Evolutionary conservation across 2,797 vertebrate genomes (phyloP).

Genomic region (Lycodopsis pacificus): DNA sequence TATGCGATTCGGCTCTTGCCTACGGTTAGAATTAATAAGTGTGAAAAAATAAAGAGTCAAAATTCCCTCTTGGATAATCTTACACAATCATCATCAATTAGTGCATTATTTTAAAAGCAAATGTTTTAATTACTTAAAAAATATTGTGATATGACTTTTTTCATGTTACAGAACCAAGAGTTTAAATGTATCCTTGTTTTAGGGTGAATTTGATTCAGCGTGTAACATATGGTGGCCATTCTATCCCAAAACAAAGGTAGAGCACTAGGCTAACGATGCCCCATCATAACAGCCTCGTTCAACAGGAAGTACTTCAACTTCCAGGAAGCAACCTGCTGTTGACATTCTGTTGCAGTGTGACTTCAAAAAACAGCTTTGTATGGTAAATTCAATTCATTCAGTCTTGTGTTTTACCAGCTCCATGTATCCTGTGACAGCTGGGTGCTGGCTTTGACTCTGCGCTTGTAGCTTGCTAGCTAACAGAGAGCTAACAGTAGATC

Average conservation of each 20-base stretch:
- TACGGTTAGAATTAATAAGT: neutral
- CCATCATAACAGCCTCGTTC: neutral
- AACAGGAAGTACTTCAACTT: neutral
- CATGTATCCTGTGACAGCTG: neutral
- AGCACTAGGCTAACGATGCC: neutral
- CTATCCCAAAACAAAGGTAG: neutral
- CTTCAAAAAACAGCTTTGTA: too few relatives aligned
- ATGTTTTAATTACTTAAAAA: slow-evolving; percentile 24
- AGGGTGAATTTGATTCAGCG: neutral
- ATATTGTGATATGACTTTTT: slow-evolving; percentile 12
- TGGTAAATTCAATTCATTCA: neutral
- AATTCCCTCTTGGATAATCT: slow-evolving; percentile 27
- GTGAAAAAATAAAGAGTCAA: slow-evolving; percentile 5
- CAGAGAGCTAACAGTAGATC: neutral
- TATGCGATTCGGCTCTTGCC: neutral
- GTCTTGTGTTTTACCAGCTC: neutral
- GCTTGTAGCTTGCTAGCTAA: neutral
- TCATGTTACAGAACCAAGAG: slow-evolving; percentile 30
- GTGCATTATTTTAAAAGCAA: slow-evolving; percentile 28
- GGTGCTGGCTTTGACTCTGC: neutral
- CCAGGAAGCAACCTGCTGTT: neutral
- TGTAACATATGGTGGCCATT: neutral
- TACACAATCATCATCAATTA: slow-evolving; percentile 39
- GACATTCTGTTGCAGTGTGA: too few relatives aligned
- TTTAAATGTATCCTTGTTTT: too few relatives aligned